A percentile compares a stretch with the other conserved stretches of the same genome.
Conservation (phyloP, 1,140 invertebrate genomes). For the Euwallacea fornicatus region DNA sequence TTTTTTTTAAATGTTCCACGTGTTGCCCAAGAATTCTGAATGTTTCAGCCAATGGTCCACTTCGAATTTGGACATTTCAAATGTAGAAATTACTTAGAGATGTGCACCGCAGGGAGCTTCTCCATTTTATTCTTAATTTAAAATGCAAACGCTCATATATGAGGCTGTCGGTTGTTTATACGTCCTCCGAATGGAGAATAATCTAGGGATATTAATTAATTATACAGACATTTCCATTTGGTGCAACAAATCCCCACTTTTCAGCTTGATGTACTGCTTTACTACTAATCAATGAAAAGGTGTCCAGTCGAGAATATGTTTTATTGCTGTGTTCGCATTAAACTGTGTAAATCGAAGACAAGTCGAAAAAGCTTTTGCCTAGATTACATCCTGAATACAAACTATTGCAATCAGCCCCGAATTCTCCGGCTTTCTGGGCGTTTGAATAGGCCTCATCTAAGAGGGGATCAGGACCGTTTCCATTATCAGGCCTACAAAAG, state of each 20-base stretch:
- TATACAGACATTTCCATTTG: no score
- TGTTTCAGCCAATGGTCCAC: no score
- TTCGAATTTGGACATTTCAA: no score
- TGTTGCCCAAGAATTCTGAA: no score
- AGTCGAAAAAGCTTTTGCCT: slow-evolving; percentile 56
- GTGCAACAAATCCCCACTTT: background rate
- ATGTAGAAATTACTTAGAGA: no score
- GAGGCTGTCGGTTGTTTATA: no score
- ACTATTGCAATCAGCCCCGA: slow-evolving; percentile 58
- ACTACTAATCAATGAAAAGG: background rate
- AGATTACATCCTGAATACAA: slow-evolving; percentile 57
- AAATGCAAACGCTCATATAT: no score
- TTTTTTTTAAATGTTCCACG: no score
- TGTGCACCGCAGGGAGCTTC: no score
- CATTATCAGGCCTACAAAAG: slow-evolving; percentile 44
- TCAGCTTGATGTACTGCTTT: background rate
- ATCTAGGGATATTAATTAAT: no score
- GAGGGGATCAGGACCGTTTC: slow-evolving; percentile 40
- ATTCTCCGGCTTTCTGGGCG: slow-evolving; percentile 58
- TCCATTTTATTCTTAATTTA: no score
- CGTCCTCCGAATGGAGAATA: no score
- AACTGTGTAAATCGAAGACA: slow-evolving; percentile 45
- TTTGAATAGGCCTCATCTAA: slow-evolving; percentile 54
- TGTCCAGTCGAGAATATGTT: background rate
- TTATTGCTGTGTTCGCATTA: background rate